Conservation (phyloP, 2,113 vertebrate genomes). For the Laticauda colubrina region DNA sequence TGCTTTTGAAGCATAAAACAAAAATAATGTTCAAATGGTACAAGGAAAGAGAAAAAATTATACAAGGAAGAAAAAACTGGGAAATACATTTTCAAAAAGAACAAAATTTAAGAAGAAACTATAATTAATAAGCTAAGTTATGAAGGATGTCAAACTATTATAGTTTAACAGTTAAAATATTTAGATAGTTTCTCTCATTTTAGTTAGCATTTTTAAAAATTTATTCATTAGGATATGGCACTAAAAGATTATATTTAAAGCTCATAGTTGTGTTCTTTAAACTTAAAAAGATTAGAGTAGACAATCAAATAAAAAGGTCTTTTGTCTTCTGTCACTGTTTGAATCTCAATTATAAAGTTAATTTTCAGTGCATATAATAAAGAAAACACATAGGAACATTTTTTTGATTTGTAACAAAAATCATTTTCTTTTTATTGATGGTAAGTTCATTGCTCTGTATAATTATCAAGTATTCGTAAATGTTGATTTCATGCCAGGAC, state of each 20-base stretch:
- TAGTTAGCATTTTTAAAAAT: slow-evolving; percentile 40
- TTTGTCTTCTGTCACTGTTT: slow-evolving; percentile 26
- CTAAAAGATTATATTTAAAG: slow-evolving; percentile 54
- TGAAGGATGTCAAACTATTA: background rate
- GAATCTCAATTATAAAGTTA: slow-evolving; percentile 55
- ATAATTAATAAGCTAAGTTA: background rate
- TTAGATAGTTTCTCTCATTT: slow-evolving; percentile 31
- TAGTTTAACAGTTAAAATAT: slow-evolving; percentile 39
- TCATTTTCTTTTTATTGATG: background rate
- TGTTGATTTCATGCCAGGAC: slow-evolving; percentile 11
- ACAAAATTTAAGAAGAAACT: background rate
- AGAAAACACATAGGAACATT: background rate
- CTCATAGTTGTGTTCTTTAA: slow-evolving; percentile 47
- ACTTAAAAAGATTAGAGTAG: slow-evolving; percentile 56
- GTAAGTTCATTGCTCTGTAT: slow-evolving; percentile 8
- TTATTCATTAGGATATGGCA: slow-evolving; percentile 53
- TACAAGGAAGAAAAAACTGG: background rate
- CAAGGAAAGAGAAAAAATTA: background rate
- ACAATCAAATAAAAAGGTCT: slow-evolving; percentile 3
- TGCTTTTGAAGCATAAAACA: background rate
- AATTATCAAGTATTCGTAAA: slow-evolving; percentile 18
- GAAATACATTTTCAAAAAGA: background rate
- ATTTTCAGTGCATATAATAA: slow-evolving; percentile 29
- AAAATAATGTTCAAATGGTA: background rate
- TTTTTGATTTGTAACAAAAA: background rate